Conservation (phyloP, 2,113 vertebrate genomes). For the Nycticorax nycticorax region DNA sequence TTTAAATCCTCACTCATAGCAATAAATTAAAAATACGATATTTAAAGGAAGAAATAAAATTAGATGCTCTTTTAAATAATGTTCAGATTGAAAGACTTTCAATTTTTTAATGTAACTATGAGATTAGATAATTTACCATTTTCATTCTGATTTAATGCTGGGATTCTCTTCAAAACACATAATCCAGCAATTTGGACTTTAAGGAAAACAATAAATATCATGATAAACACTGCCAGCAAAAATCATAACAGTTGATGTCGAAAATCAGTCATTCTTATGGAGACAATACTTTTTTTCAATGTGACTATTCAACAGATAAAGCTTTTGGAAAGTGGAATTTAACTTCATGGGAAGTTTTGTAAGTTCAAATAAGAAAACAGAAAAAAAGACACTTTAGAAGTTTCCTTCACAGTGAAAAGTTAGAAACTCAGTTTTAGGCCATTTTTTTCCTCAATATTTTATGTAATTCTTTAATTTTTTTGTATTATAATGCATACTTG, state of each 20-base stretch:
- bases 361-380: not conserved
- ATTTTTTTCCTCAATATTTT: not conserved
- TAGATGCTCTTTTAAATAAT: not conserved
- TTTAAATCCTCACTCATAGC: not conserved
- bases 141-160: not conserved
- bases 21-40: not conserved
- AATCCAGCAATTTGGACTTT: not conserved
- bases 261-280: not conserved
- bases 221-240: not conserved
- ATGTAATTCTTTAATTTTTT: not conserved
- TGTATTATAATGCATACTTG: accelerated
- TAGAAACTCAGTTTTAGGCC: not conserved
- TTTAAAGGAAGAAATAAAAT: not conserved
- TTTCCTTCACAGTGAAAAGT: not conserved
- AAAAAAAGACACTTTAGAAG: not conserved
- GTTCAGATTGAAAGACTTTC: not conserved
- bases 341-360: not conserved
- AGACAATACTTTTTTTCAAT: not conserved
- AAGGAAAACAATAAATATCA: not conserved
- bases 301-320: not conserved
- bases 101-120: not conserved
- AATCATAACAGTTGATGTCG: not conserved
- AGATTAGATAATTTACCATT: not conserved
- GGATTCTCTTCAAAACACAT: not conserved
- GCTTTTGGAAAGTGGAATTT: not conserved